Conservation (phyloP, 2,797 vertebrate genomes). For the Leptoclinus maculatus region DNA sequence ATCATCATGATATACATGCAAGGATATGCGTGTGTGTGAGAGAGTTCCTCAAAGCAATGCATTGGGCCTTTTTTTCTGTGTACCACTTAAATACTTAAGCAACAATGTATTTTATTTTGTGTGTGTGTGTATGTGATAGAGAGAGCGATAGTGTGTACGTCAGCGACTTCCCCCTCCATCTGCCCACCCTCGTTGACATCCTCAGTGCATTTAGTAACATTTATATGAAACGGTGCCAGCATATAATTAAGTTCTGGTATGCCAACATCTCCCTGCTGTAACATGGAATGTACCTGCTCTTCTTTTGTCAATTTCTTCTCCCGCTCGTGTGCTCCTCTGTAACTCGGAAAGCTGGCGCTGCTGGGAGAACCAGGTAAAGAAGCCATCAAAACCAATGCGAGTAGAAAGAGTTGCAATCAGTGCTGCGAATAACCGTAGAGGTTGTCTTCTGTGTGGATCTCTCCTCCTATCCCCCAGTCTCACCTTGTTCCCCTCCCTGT, state of each 20-base stretch:
- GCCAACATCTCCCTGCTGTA: constrained; percentile 72
- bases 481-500: constrained; percentile 51
- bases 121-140: not conserved
- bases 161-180: constrained; percentile 54
- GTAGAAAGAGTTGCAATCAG: constrained; percentile 79
- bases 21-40: constrained; percentile 43
- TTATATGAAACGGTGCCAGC: constrained; percentile 70
- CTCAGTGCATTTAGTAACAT: constrained; percentile 68
- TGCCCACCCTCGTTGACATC: constrained; percentile 55
- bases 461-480: constrained; percentile 56
- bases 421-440: constrained; percentile 47
- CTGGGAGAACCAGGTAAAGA: constrained; percentile 82
- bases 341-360: constrained; percentile 76
- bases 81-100: constrained; percentile 45
- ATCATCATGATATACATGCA: constrained; percentile 71
- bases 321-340: constrained; percentile 70
- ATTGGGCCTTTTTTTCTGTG: constrained; percentile 18
- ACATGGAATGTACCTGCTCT: constrained; percentile 70
- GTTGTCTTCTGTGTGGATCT: constrained; percentile 64
- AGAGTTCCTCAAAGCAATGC: constrained; percentile 44
- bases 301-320: constrained; percentile 75
- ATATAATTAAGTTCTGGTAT: constrained; percentile 80
- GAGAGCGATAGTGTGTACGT: not conserved
- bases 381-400: constrained; percentile 77
- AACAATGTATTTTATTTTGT: constrained; percentile 49